Percentiles rank a stretch among this genome's conserved stretches.
Conservation (phyloP, 23 tunicate genomes). For the Styela clava region DNA sequence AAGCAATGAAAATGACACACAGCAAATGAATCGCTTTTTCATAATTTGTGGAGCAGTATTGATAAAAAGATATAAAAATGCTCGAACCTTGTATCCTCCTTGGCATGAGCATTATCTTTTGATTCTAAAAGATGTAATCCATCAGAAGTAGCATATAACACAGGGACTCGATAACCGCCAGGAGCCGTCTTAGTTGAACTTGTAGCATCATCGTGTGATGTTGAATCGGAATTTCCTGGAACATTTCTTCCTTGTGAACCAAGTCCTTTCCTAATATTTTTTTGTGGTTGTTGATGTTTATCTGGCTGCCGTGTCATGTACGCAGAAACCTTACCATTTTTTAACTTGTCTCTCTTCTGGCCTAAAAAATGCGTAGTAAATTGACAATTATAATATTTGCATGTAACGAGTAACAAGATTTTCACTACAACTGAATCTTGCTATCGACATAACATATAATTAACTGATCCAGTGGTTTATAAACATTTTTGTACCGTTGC, state of each 20-base stretch:
- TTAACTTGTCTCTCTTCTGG: not conserved
- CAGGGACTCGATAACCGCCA: conserved; percentile 48
- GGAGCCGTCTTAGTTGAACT: too few relatives aligned
- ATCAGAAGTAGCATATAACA: conserved; percentile 66
- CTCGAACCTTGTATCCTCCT: not conserved
- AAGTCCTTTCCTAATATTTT: not conserved
- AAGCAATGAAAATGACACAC: too few relatives aligned
- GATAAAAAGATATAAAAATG: too few relatives aligned
- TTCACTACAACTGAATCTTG: too few relatives aligned
- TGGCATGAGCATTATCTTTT: not conserved
- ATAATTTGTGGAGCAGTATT: too few relatives aligned
- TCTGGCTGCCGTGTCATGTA: not conserved
- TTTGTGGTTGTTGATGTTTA: not conserved
- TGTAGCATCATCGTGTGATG: not conserved
- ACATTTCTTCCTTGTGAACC: not conserved
- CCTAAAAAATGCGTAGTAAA: too few relatives aligned
- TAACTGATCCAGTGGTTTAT: too few relatives aligned
- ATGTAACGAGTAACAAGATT: too few relatives aligned
- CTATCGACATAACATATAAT: too few relatives aligned
- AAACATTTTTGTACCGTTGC: too few relatives aligned
- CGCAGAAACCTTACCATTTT: not conserved
- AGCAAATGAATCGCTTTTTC: too few relatives aligned
- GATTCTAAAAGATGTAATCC: conserved; percentile 73
- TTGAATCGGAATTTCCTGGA: not conserved
- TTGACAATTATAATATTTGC: too few relatives aligned